Evolutionary conservation across 2,113 vertebrate genomes (phyloP), one percentile per base, ranked within the genome.

Genomic region (Centropristis striata): DNA sequence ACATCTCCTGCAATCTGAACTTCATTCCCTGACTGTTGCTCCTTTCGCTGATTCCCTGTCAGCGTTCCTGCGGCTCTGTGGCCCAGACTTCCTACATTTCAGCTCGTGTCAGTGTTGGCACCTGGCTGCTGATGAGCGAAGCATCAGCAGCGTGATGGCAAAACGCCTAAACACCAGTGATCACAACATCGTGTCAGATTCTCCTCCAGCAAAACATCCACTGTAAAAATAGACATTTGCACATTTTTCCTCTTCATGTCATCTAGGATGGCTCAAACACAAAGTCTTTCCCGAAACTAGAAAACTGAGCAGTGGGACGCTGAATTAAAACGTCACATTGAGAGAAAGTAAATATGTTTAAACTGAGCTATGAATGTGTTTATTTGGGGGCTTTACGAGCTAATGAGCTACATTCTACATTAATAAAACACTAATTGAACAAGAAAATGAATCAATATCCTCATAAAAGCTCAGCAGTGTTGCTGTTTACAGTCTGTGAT

Each of bases 11-110:
- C 67, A 6, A 73, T 71, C 63, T 65, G 39, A 67, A 23, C 79
- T 82, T 70, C 78, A 49, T 64, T 71, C 58, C 59, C 51, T 18
- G 75, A 59, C 18, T 75, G 61, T 78, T 47, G 57, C 13, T 9
- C n/a, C 50, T 75, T 37, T 46, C 3, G 39, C 41, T 83, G 80
- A 69, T 69, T 70, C 76, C 76, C 41, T 50, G 77, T 75, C 82
- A 73, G 61, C 18, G 2, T 4, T 55, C 63, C 25, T 18, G 66
- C 1, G 2, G 13, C 32, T 32, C 46, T 78, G 72, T 23, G 46
- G 51, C 49, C 25, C 42, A 4, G n/a, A 57, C 69, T 18, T 60
- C 20, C 23, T 2, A 9, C 18, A 46, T 58, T 50, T 60, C 39
- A 64, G 46, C 63, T 81, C 60, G 15, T 3, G 8, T 69, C 70